Evolutionary conservation across 2,888 invertebrate genomes (phyloP).

Genomic region (Bellardia pandia): DNA sequence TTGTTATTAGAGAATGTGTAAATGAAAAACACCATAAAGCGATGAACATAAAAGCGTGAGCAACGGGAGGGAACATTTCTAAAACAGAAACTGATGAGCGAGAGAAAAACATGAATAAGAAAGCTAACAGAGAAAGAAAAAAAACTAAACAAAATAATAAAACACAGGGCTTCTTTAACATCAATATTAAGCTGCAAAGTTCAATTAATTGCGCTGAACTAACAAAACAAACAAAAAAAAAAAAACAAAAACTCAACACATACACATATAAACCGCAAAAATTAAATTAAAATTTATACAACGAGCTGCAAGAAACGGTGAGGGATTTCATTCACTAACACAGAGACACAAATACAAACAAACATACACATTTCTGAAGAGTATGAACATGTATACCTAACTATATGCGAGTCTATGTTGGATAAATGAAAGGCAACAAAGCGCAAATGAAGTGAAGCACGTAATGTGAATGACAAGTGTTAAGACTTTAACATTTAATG

Average conservation of each 20-base stretch:
- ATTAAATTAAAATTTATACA: constrained; percentile 81
- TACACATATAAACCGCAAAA: constrained; percentile 79
- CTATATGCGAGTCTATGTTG: constrained; percentile 22
- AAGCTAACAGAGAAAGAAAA: not conserved
- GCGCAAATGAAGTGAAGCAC: constrained; percentile 73
- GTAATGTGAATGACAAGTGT: constrained; percentile 75
- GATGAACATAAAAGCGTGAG: constrained; percentile 16
- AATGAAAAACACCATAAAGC: constrained; percentile 51
- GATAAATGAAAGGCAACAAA: constrained; percentile 68
- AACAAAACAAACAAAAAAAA: constrained; percentile 66
- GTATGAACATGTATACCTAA: not conserved
- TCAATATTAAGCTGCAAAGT: constrained; percentile 81
- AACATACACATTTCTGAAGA: not conserved
- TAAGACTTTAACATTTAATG: constrained; percentile 73
- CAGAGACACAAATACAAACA: constrained; percentile 16
- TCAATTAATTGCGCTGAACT: constrained; percentile 81
- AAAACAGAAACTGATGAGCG: constrained; percentile 46
- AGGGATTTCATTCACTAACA: constrained; percentile 56
- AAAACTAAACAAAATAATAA: constrained; percentile 16
- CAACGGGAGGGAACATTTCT: constrained; percentile 36
- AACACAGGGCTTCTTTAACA: constrained; percentile 73
- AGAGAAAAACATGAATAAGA: constrained; percentile 3
- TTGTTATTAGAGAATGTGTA: constrained; percentile 40
- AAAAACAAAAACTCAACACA: constrained; percentile 40
- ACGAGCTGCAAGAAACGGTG: constrained; percentile 35